A percentile compares a stretch with the other conserved stretches of the same genome.
Conservation (phyloP, 2,888 invertebrate genomes). For the Gisinianus flammeolus region DNA sequence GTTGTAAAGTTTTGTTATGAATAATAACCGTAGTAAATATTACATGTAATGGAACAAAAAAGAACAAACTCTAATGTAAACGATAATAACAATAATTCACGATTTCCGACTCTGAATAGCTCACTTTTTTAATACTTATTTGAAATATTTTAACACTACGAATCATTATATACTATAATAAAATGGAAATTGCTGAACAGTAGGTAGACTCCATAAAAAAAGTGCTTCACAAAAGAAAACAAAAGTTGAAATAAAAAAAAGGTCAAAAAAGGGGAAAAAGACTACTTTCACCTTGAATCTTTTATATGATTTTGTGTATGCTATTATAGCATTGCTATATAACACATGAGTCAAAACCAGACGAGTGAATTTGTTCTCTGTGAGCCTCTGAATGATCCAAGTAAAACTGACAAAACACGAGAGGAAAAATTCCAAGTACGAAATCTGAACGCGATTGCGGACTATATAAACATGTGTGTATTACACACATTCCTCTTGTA, state of each 20-base stretch:
- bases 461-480: neutral
- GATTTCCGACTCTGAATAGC: too few species aligned
- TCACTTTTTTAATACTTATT: too few species aligned
- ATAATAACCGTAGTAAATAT: neutral
- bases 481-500: too few species aligned
- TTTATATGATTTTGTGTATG: neutral
- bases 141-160: neutral
- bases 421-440: neutral
- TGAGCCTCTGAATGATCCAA: neutral
- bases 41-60: neutral
- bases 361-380: neutral
- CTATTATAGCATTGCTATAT: neutral
- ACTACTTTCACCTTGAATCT: neutral
- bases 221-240: too few species aligned
- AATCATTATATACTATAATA: neutral
- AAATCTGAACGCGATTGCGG: neutral
- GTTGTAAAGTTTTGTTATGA: neutral
- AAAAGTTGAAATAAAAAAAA: conserved; percentile 3
- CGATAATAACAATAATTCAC: neutral
- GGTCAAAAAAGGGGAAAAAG: neutral
- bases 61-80: neutral
- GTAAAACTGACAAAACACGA: neutral
- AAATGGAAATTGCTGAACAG: too few species aligned
- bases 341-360: neutral
- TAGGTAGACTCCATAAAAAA: too few species aligned